Percentiles rank a stretch among this genome's conserved stretches.
Evolutionary conservation across 2,888 invertebrate species (phyloP).

Genomic region (Galerucella calmariensis): DNA sequence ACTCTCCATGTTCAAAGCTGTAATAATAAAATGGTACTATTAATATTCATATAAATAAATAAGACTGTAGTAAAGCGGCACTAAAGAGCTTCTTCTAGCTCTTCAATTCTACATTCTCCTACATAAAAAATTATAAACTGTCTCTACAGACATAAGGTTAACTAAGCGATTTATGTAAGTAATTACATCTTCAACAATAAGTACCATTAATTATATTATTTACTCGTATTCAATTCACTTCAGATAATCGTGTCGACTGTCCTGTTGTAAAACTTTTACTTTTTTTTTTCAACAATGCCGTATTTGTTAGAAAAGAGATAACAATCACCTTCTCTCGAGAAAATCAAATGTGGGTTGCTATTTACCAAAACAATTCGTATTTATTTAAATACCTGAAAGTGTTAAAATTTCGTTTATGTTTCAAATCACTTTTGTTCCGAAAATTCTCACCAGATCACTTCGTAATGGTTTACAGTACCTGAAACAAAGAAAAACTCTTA

Average conservation of each 20-base stretch:
- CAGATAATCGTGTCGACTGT: constrained; percentile 2
- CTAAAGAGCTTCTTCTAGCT: too few relatives aligned
- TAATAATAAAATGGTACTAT: too few relatives aligned
- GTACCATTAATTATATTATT: too few relatives aligned
- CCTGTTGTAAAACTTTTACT: constrained; percentile 24
- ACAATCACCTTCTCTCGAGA: not conserved
- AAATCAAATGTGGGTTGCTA: not conserved
- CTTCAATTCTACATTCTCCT: too few relatives aligned
- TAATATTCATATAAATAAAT: too few relatives aligned
- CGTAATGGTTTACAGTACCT: constrained; percentile 4
- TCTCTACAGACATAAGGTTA: too few relatives aligned
- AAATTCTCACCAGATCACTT: constrained; percentile 4
- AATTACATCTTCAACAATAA: too few relatives aligned
- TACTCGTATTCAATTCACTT: constrained; percentile 11
- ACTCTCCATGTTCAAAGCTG: too few relatives aligned
- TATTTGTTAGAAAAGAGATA: constrained; percentile 8
- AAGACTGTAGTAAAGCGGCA: too few relatives aligned
- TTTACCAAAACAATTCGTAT: constrained; percentile 14
- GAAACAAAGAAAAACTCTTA: constrained; percentile 25
- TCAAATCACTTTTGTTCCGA: constrained; percentile 7
- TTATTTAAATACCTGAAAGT: constrained; percentile 21
- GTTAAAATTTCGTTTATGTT: constrained; percentile 20
- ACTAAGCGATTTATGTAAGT: too few relatives aligned
- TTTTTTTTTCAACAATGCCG: constrained; percentile 17
- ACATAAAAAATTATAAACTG: too few relatives aligned